Conservation (phyloP, 1,140 invertebrate species). For the Coenobita brevimanus region DNA sequence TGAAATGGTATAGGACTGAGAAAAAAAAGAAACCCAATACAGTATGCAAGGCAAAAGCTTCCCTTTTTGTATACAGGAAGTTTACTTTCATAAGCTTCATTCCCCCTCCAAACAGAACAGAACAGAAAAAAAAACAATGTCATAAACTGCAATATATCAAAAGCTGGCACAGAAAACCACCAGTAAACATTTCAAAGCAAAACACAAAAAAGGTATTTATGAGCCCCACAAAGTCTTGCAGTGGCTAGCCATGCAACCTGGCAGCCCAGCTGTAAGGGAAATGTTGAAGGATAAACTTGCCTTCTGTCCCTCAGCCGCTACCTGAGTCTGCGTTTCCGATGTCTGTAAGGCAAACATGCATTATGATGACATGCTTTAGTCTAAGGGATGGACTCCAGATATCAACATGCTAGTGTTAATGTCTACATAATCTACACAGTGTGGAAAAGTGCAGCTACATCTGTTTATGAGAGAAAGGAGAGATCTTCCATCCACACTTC, state of each 20-base stretch:
- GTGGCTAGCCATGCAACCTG: slow-evolving; percentile 63
- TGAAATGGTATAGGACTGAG: no score
- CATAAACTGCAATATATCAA: slow-evolving; percentile 27
- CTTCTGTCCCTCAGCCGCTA: slow-evolving; percentile 58
- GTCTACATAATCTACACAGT: slow-evolving; percentile 65
- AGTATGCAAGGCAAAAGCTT: no score
- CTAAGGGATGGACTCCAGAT: slow-evolving; percentile 60
- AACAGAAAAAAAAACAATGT: no score
- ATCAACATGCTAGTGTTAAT: slow-evolving; percentile 62
- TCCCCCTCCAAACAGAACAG: no score
- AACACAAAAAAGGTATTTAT: background rate
- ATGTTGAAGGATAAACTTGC: slow-evolving; percentile 62
- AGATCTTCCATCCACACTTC: slow-evolving; percentile 57
- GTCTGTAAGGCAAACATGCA: slow-evolving; percentile 65
- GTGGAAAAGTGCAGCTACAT: slow-evolving; percentile 63
- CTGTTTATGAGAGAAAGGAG: slow-evolving; percentile 47
- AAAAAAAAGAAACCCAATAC: no score
- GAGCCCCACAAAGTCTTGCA: slow-evolving; percentile 32
- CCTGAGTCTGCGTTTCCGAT: slow-evolving; percentile 58
- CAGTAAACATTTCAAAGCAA: background rate
- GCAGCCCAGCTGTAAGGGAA: slow-evolving; percentile 66
- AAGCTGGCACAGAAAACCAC: slow-evolving; percentile 49
- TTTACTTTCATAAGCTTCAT: no score
- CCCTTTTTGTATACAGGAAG: no score
- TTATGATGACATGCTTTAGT: slow-evolving; percentile 65